Conservation (phyloP, 2,113 vertebrate genomes). For the Antigone vipio region DNA sequence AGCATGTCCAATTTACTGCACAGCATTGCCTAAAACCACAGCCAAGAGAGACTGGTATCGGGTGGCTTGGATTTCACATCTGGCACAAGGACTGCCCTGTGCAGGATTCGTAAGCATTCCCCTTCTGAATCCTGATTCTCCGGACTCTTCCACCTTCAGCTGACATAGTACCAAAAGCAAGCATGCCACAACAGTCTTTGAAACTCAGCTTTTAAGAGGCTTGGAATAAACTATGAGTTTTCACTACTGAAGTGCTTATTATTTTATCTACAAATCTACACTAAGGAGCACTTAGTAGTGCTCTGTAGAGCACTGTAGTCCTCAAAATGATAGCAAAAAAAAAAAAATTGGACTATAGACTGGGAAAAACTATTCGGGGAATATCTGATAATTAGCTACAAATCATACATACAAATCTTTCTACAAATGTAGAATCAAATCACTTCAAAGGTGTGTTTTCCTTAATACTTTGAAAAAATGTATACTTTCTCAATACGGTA, state of each 20-base stretch:
- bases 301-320: background rate
- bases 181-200: background rate
- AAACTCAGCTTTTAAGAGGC: background rate
- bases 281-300: background rate
- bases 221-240: background rate
- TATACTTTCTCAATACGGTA: background rate
- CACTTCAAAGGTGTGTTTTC: background rate
- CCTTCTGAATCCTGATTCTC: background rate
- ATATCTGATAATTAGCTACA: background rate
- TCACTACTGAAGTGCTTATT: background rate
- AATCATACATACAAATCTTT: background rate
- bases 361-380: background rate
- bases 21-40: background rate
- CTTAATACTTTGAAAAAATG: background rate
- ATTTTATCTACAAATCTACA: background rate
- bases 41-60: background rate
- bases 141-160: background rate
- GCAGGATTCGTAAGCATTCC: fast-evolving
- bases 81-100: background rate
- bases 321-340: background rate
- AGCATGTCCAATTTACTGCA: background rate
- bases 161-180: background rate
- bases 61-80: background rate
- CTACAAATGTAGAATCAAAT: background rate
- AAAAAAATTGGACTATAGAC: background rate